Evolutionary conservation across 2,797 vertebrate species (phyloP), one percentile per base, ranked within the genome.

Genomic region (Sphenopsis melanotis): DNA sequence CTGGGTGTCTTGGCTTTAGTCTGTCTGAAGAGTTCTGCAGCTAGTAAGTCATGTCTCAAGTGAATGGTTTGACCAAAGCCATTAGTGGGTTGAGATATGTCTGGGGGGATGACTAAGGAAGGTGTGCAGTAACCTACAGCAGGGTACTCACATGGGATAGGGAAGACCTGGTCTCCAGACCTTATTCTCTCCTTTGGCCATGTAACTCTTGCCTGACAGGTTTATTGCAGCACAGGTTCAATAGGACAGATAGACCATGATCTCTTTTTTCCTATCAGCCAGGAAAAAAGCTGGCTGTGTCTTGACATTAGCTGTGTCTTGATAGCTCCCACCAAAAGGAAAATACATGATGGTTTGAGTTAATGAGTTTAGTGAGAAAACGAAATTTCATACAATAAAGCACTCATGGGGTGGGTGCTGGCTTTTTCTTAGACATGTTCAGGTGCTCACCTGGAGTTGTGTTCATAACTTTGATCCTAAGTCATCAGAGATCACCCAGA

Each of bases 341-440:
- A 75, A 66, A 26, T 36, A 75, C 63, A 20, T 60, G 2, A n/a
- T 55, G 36, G 17, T 18, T 84, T 32, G 59, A 42, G 22, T 39
- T 63, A 39, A 32, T 22, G 42, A 11, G 3, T 63, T 83, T 55
- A 44, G 11, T 59, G 42, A 91, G 44, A 83, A 87, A 72, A 57
- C 1, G 5, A 24, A 30, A 69, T 69, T 77, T 66, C 6, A 3
- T 52, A 36, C 32, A 90, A 56, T 44, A 44, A 70, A 83, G 3
- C 9, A 39, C 1, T 1, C 20, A 21, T 24, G 24, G 36, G 19
- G 2, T 61, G 27, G 3, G 2, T 42, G 30, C 3, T 82, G 61
- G 19, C 2, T 27, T 52, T 76, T 89, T 52, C n/a, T 85, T 34
- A 69, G 50, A 69, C 6, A 19, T 50, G 17, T 52, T 87, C 20